Base-by-base conservation (phyloP, 2,888 invertebrate genomes). In the Euclidia mi region DNA sequence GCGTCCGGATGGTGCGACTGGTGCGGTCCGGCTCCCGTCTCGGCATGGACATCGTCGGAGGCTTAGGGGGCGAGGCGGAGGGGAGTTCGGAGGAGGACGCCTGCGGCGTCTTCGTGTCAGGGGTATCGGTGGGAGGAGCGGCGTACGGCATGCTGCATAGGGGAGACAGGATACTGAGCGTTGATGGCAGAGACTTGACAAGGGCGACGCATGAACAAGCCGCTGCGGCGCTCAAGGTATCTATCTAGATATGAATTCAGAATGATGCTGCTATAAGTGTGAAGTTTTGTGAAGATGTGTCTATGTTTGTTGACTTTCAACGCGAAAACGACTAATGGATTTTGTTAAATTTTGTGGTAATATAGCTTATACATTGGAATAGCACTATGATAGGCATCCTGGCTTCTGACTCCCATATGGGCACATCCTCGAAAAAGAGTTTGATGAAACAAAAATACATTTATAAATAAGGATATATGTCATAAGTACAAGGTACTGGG, bases 131-230 rank as follows among this genome's bases (percentile, higher is more conserved):
- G 11, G 90, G 88, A 1, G 95, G 95, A 0, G 89, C 95, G 6
- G 95, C 95, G 0, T 90, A 88, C 38, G 94, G 95, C 2, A 91
- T 94, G 87, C 78, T 96, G 32, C 95, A 96, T 87, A 95, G 96
- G 63, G 97, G 97, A 4, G 97, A 97, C 82, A 93, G 96, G 62
- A 97, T 97, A 79, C 87, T 97, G 45, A 96, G 96, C 82, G 97
- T 97, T 9, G 97, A 97, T 84, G 97, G 96, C 12, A 90, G 96
- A 17, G 97, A 97, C 83, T 88, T 98, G 38, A 94, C 96, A 2
- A 95, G 96, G 61, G 97, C 97, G 0, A 96, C 97, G 37, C 97
- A 97, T 81, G 97, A 97, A 78, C 95, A 96, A 78, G 97, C 97
- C 0, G 97, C 98, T 1, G 96, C 96, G 56, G 96, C 95, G 3